Percentiles rank a stretch among this genome's conserved stretches.
Conservation (phyloP, 2,888 invertebrate species). For the Ormia ochracea region DNA sequence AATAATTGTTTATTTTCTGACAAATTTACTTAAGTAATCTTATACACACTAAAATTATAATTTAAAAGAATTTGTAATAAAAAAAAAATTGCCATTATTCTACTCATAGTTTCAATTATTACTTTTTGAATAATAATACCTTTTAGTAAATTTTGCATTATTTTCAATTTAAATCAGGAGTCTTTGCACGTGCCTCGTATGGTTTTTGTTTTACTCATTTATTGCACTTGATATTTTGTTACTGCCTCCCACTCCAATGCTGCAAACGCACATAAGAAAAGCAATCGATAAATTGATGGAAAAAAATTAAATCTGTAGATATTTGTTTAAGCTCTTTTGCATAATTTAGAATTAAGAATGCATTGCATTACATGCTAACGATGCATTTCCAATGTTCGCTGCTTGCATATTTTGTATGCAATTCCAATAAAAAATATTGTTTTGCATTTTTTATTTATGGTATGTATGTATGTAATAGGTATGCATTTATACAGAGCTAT, state of each 20-base stretch:
- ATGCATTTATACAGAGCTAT: no score
- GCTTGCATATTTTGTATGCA: background rate
- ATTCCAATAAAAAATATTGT: slow-evolving; percentile 28
- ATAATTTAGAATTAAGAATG: slow-evolving; percentile 69
- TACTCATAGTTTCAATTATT: no score
- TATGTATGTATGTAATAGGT: no score
- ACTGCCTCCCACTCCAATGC: slow-evolving; percentile 6
- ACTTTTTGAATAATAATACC: no score
- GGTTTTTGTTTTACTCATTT: background rate
- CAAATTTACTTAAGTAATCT: no score
- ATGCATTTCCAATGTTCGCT: slow-evolving; percentile 9
- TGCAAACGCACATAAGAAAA: background rate
- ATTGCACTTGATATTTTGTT: slow-evolving; percentile 3
- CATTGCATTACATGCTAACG: slow-evolving; percentile 59
- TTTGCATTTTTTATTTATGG: slow-evolving; percentile 4
- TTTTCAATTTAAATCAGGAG: slow-evolving; percentile 46
- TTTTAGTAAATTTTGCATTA: slow-evolving; percentile 13
- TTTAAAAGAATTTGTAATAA: no score
- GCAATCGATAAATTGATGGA: slow-evolving; percentile 24
- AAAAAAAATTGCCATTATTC: no score
- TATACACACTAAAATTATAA: no score
- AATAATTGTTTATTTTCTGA: no score
- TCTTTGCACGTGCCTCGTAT: slow-evolving; percentile 39
- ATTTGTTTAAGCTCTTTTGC: slow-evolving; percentile 55
- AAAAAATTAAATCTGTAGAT: slow-evolving; percentile 32